phyloP scores from a whole-genome alignment of 2,113 vertebrate species.

The Syrmaticus mikado region DNA sequence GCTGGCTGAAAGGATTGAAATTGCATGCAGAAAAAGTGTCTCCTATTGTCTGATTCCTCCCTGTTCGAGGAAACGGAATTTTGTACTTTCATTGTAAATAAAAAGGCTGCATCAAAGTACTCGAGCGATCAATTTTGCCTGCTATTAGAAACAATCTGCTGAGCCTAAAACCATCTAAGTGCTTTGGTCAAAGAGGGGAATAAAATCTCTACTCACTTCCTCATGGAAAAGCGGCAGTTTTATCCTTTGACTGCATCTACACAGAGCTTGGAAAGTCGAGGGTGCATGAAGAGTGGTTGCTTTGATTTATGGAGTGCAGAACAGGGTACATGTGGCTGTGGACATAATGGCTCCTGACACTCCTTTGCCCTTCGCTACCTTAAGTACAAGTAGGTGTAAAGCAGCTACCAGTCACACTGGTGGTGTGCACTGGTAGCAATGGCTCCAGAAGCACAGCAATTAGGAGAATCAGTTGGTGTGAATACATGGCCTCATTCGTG shows the following conservation, averaged over 20 bases:
- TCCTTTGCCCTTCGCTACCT: background rate
- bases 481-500: background rate
- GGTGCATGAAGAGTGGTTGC: background rate
- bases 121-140: conserved; percentile 49
- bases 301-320: background rate
- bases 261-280: conserved; percentile 20
- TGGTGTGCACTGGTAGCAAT: background rate
- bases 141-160: conserved; percentile 46
- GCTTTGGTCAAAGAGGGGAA: conserved; percentile 14
- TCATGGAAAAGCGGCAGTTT: background rate
- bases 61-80: conserved; percentile 17
- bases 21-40: background rate
- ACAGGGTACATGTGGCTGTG: background rate
- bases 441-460: background rate
- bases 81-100: conserved; percentile 43
- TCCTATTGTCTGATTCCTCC: background rate
- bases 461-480: background rate
- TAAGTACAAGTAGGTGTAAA: background rate
- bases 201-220: conserved; percentile 40
- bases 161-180: conserved; percentile 45
- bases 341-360: background rate
- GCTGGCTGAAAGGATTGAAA: conserved; percentile 42
- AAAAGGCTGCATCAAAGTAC: conserved; percentile 35
- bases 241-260: conserved; percentile 3
- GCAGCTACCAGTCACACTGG: background rate